These are phyloP conservation scores for Limnephilus rhombicus DNA, from an alignment of 2,888 invertebrate species.

Conservation along the genomic window DNA sequence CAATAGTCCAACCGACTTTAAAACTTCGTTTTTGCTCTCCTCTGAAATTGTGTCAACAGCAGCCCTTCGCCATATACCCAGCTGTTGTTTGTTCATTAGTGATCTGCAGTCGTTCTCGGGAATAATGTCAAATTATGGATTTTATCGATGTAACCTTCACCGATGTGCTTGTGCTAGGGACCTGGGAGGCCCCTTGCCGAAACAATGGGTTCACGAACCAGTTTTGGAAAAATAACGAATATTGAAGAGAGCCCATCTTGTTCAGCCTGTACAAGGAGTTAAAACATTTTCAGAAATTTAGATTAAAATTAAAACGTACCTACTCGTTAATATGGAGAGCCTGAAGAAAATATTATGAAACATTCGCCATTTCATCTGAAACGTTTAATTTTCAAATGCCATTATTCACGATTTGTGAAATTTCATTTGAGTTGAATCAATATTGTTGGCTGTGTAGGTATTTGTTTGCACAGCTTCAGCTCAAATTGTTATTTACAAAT, in stretches of 20 bases:
- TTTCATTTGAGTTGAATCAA: background rate
- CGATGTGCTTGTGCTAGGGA: no score
- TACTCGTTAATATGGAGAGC: background rate
- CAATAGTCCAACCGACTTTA: no score
- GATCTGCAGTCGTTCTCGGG: no score
- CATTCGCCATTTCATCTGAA: background rate
- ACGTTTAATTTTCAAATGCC: background rate
- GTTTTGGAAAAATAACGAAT: background rate
- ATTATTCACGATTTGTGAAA: background rate
- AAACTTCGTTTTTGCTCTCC: no score
- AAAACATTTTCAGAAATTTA: slow-evolving; percentile 5
- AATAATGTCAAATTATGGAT: no score
- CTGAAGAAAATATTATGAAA: background rate
- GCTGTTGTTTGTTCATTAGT: no score
- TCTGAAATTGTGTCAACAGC: no score
- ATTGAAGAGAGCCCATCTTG: background rate
- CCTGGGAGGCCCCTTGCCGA: background rate
- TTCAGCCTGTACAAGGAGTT: background rate
- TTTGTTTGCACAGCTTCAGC: background rate
- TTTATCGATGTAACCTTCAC: no score
- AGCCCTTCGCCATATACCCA: no score
- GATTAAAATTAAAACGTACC: background rate
- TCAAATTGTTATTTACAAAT: background rate
- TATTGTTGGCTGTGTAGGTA: background rate
- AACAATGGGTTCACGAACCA: background rate